Evolutionary conservation across 2,113 vertebrate genomes (phyloP), one percentile per base, ranked within the genome.

Genomic region (Pipa parva): DNA sequence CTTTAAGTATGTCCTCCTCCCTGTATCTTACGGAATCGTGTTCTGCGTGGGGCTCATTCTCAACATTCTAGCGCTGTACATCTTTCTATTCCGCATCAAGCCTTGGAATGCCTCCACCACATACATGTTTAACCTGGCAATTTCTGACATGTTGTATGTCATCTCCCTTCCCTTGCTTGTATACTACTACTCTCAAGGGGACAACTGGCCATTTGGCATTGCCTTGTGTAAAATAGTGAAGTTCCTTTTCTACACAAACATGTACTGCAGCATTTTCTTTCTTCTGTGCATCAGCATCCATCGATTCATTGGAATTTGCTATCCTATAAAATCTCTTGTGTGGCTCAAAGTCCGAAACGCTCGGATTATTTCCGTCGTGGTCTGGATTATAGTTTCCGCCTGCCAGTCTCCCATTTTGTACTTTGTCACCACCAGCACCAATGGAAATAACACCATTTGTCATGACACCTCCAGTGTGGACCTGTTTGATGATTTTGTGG

Each of bases 211-310:
- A 9, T 98, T 98, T 79, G 83, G 88, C 0, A 89, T 85, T 8
- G 79, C 77, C 4, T 64, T 98, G 67, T 99, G 97, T 76, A 99
- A 98, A 78, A 71, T 95, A 5, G 92, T 97, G 9, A 95, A 93
- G 63, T 98, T 98, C 82, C 84, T 99, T 25, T 99, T 98, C 77
- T 99, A 98, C 78, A 87, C 92, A 76, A 98, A 99, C 78, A 84
- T 98, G 20, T 99, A 99, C 58, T 92, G 94, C 83, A 95, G 83
- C 81, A 96, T 98, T 80, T 88, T 97, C 13, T 99, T 99, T 82
- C 88, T 99, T 73, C 92, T 90, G 54, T 97, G 94, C 65, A 97
- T 99, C 87, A 99, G 94, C 65, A 49, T 95, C 63, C 93, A 98
- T 31, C 89, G 97, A 0, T 99, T 96, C 71, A 63, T 98, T 63